Evolutionary conservation across 2,113 vertebrate genomes (phyloP).

Genomic region (Pterophyllum scalare): DNA sequence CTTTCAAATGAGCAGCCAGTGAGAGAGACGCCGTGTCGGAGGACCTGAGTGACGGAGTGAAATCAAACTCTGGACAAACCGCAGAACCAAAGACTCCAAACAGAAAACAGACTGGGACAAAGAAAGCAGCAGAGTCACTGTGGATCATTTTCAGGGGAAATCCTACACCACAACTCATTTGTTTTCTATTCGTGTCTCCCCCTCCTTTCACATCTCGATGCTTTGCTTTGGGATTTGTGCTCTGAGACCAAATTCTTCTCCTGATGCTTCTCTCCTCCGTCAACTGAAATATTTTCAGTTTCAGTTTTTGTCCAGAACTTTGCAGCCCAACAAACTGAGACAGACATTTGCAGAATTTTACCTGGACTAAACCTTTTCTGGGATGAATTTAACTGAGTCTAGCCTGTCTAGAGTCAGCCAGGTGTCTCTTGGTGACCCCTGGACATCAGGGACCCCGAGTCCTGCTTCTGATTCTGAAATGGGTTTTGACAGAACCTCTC

Average conservation of each 20-base stretch:
- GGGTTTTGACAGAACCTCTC: constrained; percentile 80
- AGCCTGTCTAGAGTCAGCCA: constrained; percentile 85
- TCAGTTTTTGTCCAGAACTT: constrained; percentile 51
- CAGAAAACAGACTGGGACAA: constrained; percentile 32
- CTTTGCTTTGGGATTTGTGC: constrained; percentile 66
- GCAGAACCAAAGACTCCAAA: constrained; percentile 57
- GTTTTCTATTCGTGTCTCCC: constrained; percentile 42
- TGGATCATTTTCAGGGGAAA: constrained; percentile 61
- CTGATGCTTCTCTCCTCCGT: constrained; percentile 8
- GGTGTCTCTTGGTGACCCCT: constrained; percentile 82
- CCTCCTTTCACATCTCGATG: constrained; percentile 69
- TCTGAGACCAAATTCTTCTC: constrained; percentile 45
- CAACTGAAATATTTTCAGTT: constrained; percentile 24
- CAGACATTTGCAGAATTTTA: constrained; percentile 67
- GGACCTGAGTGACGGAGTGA: constrained; percentile 47
- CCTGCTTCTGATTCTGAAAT: constrained; percentile 82
- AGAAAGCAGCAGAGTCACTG: constrained; percentile 54
- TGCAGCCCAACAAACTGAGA: constrained; percentile 45
- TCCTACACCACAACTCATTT: constrained; percentile 57
- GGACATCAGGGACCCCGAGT: constrained; percentile 83
- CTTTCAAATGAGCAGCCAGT: constrained; percentile 62
- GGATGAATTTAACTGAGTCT: constrained; percentile 93
- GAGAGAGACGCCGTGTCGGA: constrained; percentile 59
- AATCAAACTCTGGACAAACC: constrained; percentile 58
- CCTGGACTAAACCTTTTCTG: constrained; percentile 75